These are phyloP conservation scores for Sturnira hondurensis DNA, from an alignment of 2,113 vertebrate species.

Conservation along the genomic window DNA sequence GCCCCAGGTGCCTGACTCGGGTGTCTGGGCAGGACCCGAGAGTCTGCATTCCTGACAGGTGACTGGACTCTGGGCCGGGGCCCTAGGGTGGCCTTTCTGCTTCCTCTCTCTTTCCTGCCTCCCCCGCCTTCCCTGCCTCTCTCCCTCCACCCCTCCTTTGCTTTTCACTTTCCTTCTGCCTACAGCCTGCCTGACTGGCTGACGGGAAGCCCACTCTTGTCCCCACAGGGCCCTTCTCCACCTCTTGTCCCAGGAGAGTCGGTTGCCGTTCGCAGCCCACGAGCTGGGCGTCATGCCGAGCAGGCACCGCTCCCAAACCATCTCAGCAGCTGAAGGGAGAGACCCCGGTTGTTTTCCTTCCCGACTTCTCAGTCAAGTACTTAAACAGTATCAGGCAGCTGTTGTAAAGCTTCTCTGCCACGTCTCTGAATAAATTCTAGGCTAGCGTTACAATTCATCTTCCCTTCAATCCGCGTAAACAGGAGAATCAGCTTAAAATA, in stretches of 20 bases:
- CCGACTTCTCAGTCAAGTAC: no score
- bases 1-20: no score
- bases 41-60: no score
- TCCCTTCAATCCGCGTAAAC: neutral
- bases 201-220: neutral
- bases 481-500: neutral
- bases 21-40: no score
- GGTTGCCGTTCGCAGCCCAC: neutral
- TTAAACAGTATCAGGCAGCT: neutral
- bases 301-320: neutral
- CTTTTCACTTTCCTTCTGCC: neutral
- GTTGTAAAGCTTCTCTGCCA: neutral
- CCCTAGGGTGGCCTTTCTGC: neutral
- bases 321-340: neutral
- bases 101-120: neutral
- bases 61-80: neutral
- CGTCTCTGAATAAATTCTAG: neutral
- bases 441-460: neutral
- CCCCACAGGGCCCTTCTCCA: neutral
- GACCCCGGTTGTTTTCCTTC: no score
- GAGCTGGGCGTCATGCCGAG: fast-evolving
- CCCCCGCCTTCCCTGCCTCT: no score
- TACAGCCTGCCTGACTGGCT: neutral
- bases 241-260: neutral
- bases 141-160: neutral